These are phyloP conservation scores for Staurois parvus DNA, from an alignment of 2,797 vertebrate genomes.

Conservation along the genomic window DNA sequence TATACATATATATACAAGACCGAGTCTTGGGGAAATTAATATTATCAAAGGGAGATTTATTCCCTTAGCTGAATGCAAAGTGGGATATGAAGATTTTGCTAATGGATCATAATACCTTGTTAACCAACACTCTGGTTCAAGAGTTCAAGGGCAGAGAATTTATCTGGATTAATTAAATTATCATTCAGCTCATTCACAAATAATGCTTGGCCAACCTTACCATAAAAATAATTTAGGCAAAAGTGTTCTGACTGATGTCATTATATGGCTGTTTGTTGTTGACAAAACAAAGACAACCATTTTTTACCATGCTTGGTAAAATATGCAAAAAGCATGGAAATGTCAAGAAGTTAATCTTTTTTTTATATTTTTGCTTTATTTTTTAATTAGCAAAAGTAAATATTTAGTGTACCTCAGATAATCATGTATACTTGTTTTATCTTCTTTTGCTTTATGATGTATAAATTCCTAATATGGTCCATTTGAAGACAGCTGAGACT, in stretches of 20 bases:
- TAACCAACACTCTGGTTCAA: slow-evolving; percentile 33
- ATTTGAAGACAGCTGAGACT: background rate
- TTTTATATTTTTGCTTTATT: background rate
- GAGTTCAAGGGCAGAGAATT: slow-evolving; percentile 47
- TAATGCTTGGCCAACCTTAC: slow-evolving; percentile 39
- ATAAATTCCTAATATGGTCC: slow-evolving; percentile 7
- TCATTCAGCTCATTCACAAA: slow-evolving; percentile 40
- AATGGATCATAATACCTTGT: slow-evolving; percentile 43
- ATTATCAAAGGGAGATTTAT: slow-evolving; percentile 2
- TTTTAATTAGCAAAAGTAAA: background rate
- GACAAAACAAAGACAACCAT: slow-evolving; percentile 26
- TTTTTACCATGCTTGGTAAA: slow-evolving; percentile 16
- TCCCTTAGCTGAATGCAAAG: background rate
- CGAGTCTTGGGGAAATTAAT: background rate
- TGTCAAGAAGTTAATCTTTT: background rate
- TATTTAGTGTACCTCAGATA: slow-evolving; percentile 1
- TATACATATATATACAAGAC: no score
- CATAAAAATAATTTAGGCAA: slow-evolving; percentile 38
- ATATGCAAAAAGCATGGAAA: slow-evolving; percentile 17
- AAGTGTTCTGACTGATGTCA: slow-evolving; percentile 4
- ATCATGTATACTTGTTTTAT: background rate
- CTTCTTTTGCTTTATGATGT: slow-evolving; percentile 27
- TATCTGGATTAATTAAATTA: slow-evolving; percentile 49
- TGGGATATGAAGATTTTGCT: slow-evolving; percentile 28
- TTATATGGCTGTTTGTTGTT: background rate